Base-by-base conservation (phyloP, 2,797 vertebrate genomes). In the Lithobates sylvaticus region DNA sequence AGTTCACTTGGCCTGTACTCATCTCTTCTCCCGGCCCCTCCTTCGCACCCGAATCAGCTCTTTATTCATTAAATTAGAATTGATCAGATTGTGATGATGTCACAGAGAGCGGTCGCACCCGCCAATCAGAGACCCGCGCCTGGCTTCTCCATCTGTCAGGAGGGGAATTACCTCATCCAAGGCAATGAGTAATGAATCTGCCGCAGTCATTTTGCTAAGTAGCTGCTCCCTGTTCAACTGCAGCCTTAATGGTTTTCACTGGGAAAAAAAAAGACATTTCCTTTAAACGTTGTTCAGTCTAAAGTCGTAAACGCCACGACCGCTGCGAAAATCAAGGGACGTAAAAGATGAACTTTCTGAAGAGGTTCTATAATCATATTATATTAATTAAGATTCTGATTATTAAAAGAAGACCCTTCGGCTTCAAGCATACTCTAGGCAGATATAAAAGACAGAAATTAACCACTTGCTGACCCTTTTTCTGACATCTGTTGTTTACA, bases 71-170 rank as follows among this genome's bases (percentile, higher is more conserved):
- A 13, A n/a, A 34, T 83, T 87, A 78, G 39, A 50, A 87, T 68
- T 78, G 85, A 87, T 87, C 68, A 44, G 36, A n/a, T 79, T 39
- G 76, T 61, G 69, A 81, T 82, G 85, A 77, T 80, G 68, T 83
- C 75, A 87, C 23, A 23, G 32, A 10, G 47, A 7, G 36, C 21
- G 47, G 18, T 16, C 58, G 29, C 21, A 32, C 39, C 32, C 39
- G 70, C 80, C 85, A 87, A 79, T 78, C 75, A 73, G 39, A 50
- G 15, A 12, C 47, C 18, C 50, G 2, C 15, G 32, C 6, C 26
- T 23, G 29, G 29, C 73, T 71, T 29, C 10, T 83, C 58, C 26
- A 64, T 39, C 34, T 75, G 75, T 68, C 73, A 83, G 75, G 39
- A 36, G 78, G 26, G 26, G 65, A 67, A 74, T 87, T 32, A 83